Percentiles rank a stretch among this genome's conserved stretches.
phyloP scores from a whole-genome alignment of 37 sponge, comb jelly and placozoan genomes.

The Hormiphora californensis region DNA sequence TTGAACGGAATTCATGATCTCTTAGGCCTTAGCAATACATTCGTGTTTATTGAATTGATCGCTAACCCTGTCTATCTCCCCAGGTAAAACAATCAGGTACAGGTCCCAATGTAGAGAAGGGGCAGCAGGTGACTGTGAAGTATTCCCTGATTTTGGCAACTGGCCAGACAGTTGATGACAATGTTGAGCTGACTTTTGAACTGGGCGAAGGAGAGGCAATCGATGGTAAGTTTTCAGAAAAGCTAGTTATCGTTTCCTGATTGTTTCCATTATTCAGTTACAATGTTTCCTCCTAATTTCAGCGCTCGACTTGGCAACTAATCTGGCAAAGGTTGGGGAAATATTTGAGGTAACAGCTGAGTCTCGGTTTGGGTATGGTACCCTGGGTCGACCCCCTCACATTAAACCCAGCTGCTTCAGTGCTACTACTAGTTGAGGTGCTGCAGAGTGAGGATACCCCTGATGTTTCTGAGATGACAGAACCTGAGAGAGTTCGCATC shows the following conservation, averaged over 20 bases:
- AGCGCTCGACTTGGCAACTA: slow-evolving; percentile 24
- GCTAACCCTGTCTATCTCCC: too few relatives aligned
- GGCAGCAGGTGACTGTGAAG: slow-evolving; percentile 40
- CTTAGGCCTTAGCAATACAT: background rate
- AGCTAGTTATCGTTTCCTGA: background rate
- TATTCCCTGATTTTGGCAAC: background rate
- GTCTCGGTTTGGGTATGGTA: slow-evolving; percentile 22
- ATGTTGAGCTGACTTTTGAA: slow-evolving; percentile 7
- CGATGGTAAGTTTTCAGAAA: background rate
- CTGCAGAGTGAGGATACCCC: slow-evolving; percentile 36
- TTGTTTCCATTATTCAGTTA: background rate
- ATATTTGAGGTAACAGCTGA: slow-evolving; percentile 5
- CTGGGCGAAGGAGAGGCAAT: slow-evolving; percentile 39
- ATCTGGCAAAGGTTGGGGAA: slow-evolving; percentile 48
- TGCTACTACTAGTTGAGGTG: slow-evolving; percentile 4
- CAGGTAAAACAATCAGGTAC: slow-evolving; percentile 14
- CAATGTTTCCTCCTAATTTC: background rate
- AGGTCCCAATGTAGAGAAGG: slow-evolving; percentile 7
- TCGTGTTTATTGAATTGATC: too few relatives aligned
- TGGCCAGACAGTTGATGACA: slow-evolving; percentile 16
- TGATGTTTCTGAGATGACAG: background rate
- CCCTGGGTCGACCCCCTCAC: slow-evolving; percentile 35
- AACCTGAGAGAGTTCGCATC: background rate
- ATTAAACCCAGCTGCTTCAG: slow-evolving; percentile 35
- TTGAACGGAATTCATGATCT: background rate